Conservation (phyloP, 2,797 vertebrate species). For the Esox masquinongy region DNA sequence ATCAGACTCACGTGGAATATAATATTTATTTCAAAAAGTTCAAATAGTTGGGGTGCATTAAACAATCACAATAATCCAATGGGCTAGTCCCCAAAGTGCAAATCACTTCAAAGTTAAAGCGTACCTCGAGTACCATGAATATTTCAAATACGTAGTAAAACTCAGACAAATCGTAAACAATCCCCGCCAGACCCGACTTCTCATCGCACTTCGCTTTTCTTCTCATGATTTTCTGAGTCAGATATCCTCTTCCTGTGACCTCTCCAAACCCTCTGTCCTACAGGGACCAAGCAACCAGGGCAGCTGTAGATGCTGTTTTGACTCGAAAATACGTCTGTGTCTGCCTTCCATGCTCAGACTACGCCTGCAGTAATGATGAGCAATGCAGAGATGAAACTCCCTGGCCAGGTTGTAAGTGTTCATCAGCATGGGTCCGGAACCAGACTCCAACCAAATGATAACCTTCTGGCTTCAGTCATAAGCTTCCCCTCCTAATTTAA, state of each 20-base stretch:
- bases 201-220: not conserved
- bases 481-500: not conserved
- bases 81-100: not conserved
- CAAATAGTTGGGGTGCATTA: not conserved
- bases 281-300: not conserved
- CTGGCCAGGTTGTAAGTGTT: not conserved
- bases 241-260: not conserved
- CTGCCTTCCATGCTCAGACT: not conserved
- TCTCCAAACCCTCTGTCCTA: not conserved
- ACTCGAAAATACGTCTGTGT: not conserved
- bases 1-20: not conserved
- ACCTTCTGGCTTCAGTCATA: not conserved
- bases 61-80: not conserved
- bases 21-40: not conserved
- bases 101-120: not conserved
- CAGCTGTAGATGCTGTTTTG: slow-evolving; percentile 1
- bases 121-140: not conserved
- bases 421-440: not conserved
- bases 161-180: not conserved
- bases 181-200: not conserved
- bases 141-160: not conserved
- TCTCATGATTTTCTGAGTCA: not conserved
- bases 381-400: not conserved
- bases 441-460: not conserved
- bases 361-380: not conserved